Percentiles rank a stretch among this genome's conserved stretches.
These are phyloP conservation scores for Temnothorax rugatulus DNA, from an alignment of 2,888 invertebrate species.

Conservation along the genomic window DNA sequence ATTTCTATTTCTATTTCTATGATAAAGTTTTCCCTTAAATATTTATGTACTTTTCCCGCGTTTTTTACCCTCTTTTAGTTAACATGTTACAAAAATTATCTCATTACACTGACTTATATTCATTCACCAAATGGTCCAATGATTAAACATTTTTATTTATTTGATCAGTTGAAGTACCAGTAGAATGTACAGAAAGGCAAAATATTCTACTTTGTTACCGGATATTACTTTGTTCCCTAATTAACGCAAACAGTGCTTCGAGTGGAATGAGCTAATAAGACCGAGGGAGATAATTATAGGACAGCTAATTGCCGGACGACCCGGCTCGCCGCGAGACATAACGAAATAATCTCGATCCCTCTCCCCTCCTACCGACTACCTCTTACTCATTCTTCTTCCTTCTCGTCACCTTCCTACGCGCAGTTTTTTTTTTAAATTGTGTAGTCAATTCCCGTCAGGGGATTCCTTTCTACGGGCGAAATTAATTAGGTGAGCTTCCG, in stretches of 20 bases:
- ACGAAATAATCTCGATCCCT: constrained; percentile 77
- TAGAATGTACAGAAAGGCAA: background rate
- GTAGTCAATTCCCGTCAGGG: constrained; percentile 68
- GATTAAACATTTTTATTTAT: constrained; percentile 31
- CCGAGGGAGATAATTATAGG: constrained; percentile 79
- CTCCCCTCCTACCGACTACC: background rate
- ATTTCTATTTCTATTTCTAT: background rate
- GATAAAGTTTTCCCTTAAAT: background rate
- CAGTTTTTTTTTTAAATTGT: constrained; percentile 69
- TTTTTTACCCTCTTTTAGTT: background rate
- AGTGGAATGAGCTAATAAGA: constrained; percentile 66
- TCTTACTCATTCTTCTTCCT: constrained; percentile 38
- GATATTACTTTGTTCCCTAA: constrained; percentile 47
- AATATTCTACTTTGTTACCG: constrained; percentile 63
- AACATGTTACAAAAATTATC: background rate
- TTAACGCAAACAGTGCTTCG: constrained; percentile 65
- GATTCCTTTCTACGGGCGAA: constrained; percentile 69
- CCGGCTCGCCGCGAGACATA: constrained; percentile 74
- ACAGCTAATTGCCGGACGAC: constrained; percentile 79
- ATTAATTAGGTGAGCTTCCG: constrained; percentile 77
- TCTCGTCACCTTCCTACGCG: constrained; percentile 51
- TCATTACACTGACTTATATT: constrained; percentile 5
- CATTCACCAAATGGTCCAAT: background rate
- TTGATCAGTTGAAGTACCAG: background rate
- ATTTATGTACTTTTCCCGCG: background rate